Evolutionary conservation across 2,797 vertebrate genomes (phyloP).

Genomic region (Chelidonichthys spinosus): DNA sequence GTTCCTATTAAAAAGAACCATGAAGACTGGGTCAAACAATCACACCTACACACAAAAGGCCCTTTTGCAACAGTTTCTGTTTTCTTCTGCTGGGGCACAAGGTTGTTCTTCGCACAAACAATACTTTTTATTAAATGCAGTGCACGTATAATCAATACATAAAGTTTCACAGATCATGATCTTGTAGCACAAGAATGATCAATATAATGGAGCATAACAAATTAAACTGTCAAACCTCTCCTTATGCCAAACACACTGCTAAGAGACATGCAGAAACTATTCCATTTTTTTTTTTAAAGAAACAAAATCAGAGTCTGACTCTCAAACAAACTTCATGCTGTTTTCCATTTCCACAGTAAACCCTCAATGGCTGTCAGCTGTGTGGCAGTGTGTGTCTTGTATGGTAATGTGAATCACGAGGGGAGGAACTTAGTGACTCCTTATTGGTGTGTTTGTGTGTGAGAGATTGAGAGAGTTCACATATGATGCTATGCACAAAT

Average conservation of each 20-base stretch:
- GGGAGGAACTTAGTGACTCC: slow-evolving; percentile 46
- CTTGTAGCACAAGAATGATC: slow-evolving; percentile 7
- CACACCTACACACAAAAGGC: slow-evolving; percentile 44
- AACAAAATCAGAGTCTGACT: slow-evolving; percentile 10
- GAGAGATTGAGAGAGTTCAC: slow-evolving; percentile 24
- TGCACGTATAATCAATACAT: neutral
- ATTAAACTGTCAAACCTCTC: slow-evolving; percentile 35
- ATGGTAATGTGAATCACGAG: slow-evolving; percentile 79
- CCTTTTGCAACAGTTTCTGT: slow-evolving; percentile 30
- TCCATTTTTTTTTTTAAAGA: neutral
- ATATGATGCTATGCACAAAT: neutral
- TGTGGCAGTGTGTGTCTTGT: slow-evolving; percentile 55
- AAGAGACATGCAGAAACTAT: slow-evolving; percentile 11
- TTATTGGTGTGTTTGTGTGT: slow-evolving; percentile 13
- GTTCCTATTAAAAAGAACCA: slow-evolving; percentile 72
- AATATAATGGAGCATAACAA: slow-evolving; percentile 26
- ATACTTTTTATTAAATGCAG: neutral
- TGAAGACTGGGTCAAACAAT: slow-evolving; percentile 72
- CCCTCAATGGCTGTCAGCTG: slow-evolving; percentile 68
- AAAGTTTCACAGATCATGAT: slow-evolving; percentile 24
- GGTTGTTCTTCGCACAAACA: slow-evolving; percentile 28
- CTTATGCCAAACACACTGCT: slow-evolving; percentile 12
- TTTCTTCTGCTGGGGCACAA: slow-evolving; percentile 21
- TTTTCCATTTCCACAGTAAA: slow-evolving; percentile 54
- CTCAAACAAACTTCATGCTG: slow-evolving; percentile 23